Evolutionary conservation across 2,797 vertebrate species (phyloP).

Genomic region (Rhabdophis nuchalis): DNA sequence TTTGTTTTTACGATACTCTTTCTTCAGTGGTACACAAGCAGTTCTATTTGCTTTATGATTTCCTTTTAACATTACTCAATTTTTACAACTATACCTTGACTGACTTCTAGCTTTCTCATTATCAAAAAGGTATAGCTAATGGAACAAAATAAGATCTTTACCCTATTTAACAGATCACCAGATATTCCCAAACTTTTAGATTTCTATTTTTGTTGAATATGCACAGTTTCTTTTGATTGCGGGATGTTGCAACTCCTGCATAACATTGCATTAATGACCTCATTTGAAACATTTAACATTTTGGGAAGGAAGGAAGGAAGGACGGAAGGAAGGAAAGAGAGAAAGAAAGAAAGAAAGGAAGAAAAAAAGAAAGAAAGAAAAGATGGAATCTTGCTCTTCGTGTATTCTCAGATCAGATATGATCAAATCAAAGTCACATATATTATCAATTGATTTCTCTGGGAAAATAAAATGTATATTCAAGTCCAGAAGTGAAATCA

Average conservation of each 20-base stretch:
- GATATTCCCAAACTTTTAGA: not conserved
- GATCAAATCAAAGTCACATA: not conserved
- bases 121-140: not conserved
- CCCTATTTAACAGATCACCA: not conserved
- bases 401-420: not conserved
- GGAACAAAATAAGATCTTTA: not conserved
- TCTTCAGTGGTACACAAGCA: not conserved
- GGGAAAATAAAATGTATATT: not conserved
- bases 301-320: not conserved
- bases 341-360: not conserved
- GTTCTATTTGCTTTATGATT: not conserved
- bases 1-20: not conserved
- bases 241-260: not conserved
- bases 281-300: slow-evolving; percentile 1
- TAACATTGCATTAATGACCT: not conserved
- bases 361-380: not conserved
- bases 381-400: not conserved
- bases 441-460: not conserved
- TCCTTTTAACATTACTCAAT: not conserved
- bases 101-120: not conserved
- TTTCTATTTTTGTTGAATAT: not conserved
- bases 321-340: not conserved
- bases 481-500: not conserved
- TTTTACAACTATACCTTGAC: not conserved
- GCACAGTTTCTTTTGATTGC: not conserved